Evolutionary conservation across 2,113 vertebrate species (phyloP).

Genomic region (Cyanoderma ruficeps): DNA sequence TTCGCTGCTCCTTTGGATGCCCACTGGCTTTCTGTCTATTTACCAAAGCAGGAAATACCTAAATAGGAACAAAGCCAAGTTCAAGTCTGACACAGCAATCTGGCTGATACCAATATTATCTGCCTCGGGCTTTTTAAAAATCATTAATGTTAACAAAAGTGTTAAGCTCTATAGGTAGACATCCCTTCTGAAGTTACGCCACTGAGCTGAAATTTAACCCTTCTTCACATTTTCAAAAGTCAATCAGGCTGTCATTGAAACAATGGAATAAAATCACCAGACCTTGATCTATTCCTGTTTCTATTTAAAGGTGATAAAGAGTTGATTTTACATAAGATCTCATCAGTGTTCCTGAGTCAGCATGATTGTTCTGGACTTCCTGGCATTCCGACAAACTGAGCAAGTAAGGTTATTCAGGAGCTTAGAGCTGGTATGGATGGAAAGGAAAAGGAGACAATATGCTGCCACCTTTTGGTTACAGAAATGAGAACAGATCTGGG

Average conservation of each 20-base stretch:
- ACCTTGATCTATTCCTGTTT: neutral
- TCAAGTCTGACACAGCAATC: neutral
- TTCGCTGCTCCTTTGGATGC: neutral
- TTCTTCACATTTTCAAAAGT: neutral
- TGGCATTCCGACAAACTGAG: neutral
- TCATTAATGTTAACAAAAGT: neutral
- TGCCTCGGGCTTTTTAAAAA: neutral
- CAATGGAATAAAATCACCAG: neutral
- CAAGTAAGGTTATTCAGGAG: constrained; percentile 30
- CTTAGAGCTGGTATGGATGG: neutral
- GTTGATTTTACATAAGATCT: constrained; percentile 20
- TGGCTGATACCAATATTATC: neutral
- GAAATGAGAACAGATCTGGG: constrained; percentile 13
- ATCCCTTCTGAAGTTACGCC: neutral
- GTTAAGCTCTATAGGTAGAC: neutral
- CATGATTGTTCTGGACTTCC: constrained; percentile 18
- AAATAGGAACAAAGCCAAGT: neutral
- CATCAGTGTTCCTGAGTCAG: constrained; percentile 37
- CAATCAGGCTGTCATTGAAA: neutral
- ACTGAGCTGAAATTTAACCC: constrained; percentile 20
- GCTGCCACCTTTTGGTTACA: constrained; percentile 66
- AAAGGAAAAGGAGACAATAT: constrained; percentile 45
- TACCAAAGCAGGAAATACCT: neutral
- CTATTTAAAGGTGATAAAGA: constrained; percentile 44
- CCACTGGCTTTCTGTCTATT: neutral